These are phyloP conservation scores for Nesidiocoris tenuis DNA, from an alignment of 2,888 invertebrate species.

Conservation along the genomic window DNA sequence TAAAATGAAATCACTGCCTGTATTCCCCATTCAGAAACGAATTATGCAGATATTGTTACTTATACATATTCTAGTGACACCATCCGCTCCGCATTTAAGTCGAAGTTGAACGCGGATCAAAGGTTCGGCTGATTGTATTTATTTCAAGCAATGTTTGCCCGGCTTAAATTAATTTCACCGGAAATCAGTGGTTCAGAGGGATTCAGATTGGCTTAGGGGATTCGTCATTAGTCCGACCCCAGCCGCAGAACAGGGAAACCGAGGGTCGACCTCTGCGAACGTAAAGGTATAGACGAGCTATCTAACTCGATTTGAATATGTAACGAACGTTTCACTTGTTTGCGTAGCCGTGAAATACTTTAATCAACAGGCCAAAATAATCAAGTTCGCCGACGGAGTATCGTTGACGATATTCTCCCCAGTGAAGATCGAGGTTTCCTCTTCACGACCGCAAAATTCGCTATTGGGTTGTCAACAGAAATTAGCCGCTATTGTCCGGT, in stretches of 20 bases:
- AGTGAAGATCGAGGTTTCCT: background rate
- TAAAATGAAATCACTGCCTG: too few species aligned
- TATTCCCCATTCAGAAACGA: too few species aligned
- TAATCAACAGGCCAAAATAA: slow-evolving; percentile 41
- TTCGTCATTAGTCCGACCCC: slow-evolving; percentile 33
- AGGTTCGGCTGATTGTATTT: background rate
- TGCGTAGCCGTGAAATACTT: slow-evolving; percentile 41
- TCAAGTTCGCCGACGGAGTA: slow-evolving; percentile 22
- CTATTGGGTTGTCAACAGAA: slow-evolving; percentile 37
- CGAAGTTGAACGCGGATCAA: background rate
- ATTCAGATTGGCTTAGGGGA: slow-evolving; percentile 40
- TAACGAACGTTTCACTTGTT: slow-evolving; percentile 42
- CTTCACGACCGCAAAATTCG: background rate
- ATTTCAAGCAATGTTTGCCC: background rate
- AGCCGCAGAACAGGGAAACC: background rate
- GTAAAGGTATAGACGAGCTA: slow-evolving; percentile 28
- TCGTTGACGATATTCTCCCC: slow-evolving; percentile 24
- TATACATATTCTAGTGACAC: too few species aligned
- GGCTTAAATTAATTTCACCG: slow-evolving; percentile 34
- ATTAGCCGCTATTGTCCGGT: slow-evolving; percentile 38
- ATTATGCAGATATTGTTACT: too few species aligned
- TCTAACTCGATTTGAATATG: slow-evolving; percentile 43
- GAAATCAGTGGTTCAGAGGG: slow-evolving; percentile 36
- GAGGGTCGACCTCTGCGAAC: slow-evolving; percentile 12
- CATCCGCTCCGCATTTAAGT: background rate